phyloP scores from a whole-genome alignment of 2,888 invertebrate species.

The Unio delphinus region DNA sequence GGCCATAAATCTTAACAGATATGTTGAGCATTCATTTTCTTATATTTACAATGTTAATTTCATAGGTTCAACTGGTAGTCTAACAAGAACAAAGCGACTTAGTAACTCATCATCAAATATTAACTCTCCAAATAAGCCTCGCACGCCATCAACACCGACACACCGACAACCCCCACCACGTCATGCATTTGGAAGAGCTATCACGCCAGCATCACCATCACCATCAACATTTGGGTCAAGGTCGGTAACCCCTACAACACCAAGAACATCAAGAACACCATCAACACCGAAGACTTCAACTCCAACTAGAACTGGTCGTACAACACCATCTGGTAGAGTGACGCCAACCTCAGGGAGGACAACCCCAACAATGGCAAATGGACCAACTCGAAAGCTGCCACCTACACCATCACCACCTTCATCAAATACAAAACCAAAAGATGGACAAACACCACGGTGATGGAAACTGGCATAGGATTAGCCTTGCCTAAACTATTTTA shows the following conservation, averaged over 20 bases:
- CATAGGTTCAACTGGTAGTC: slow-evolving; percentile 60
- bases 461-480: neutral
- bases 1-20: no score
- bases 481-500: neutral
- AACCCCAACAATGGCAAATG: slow-evolving; percentile 41
- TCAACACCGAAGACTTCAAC: slow-evolving; percentile 55
- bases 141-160: slow-evolving; percentile 31
- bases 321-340: slow-evolving; percentile 41
- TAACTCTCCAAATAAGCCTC: slow-evolving; percentile 41
- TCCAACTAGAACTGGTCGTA: slow-evolving; percentile 39
- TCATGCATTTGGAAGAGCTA: slow-evolving; percentile 34
- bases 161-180: slow-evolving; percentile 29
- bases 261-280: slow-evolving; percentile 34
- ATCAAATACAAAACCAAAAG: no score
- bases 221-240: slow-evolving; percentile 40
- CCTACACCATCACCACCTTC: slow-evolving; percentile 35
- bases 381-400: slow-evolving; percentile 45
- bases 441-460: slow-evolving; percentile 6
- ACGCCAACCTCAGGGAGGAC: slow-evolving; percentile 42
- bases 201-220: slow-evolving; percentile 30
- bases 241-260: slow-evolving; percentile 52
- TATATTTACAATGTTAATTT: neutral
- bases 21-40: no score
- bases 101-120: slow-evolving; percentile 59
- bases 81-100: slow-evolving; percentile 54